Evolutionary conservation across 2,888 invertebrate genomes (phyloP), one percentile per base, ranked within the genome.

Genomic region (Meta bourneti): DNA sequence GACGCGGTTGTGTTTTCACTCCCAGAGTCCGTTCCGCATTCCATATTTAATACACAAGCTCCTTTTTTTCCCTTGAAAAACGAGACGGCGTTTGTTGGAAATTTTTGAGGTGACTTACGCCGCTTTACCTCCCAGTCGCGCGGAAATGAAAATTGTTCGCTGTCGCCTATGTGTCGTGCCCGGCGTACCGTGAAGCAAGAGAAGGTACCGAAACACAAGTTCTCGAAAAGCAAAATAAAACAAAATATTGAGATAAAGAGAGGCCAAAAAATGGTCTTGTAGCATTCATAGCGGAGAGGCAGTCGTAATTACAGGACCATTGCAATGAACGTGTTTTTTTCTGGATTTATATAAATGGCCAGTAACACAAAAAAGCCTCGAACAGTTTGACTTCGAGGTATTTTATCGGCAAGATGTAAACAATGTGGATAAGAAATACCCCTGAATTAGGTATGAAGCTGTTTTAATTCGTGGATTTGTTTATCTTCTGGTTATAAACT

Each of bases 111-210:
- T 69, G 70, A 78, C 69, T 86, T 51, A 86, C 13, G 13, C 78
- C 85, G 19, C 70, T 78, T 19, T 49, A 70, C 16, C 34, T 34
- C 34, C 1, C 34, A 34, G 34, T 9, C 61, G 61, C 9, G 19
- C 19, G 51, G 69, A 20, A 70, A 86, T 70, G 7, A 13, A 84
- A 84, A 75, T 75, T 75, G 75, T 74, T 20, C 72, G 20, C n/a
- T 51, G 88, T 81, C 88, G 81, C 88, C 88, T 81, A 71, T 75
- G 20, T 81, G 88, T 88, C 88, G 88, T 88, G 81, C 34, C 61
- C 88, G 75, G 19, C n/a, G 72, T 81, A n/a, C 49, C 88, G 75
- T 80, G 88, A 75, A 88, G 13, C 52, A 1, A 52, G 19, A 74
- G 54, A 85, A 69, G 69, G n/a, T 70, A 78, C 20, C 51, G 51